These are phyloP conservation scores for Chromobotia macracanthus DNA, from an alignment of 2,797 vertebrate species.

Conservation along the genomic window DNA sequence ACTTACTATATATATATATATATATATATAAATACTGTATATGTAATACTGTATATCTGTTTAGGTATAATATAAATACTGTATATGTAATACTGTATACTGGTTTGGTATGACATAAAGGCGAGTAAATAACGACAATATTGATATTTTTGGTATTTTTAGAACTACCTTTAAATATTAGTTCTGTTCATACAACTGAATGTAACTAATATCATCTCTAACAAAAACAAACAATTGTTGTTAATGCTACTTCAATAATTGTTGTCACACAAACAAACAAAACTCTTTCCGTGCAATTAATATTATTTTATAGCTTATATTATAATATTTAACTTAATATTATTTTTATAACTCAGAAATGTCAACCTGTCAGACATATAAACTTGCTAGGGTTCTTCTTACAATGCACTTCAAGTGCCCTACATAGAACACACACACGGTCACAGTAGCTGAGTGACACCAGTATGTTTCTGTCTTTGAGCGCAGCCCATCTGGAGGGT, in stretches of 20 bases:
- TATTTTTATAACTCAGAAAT: no score
- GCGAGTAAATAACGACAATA: no score
- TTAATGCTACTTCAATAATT: no score
- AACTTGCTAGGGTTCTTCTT: slow-evolving; percentile 5
- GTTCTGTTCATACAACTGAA: not conserved
- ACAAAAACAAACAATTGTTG: not conserved
- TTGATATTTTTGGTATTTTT: no score
- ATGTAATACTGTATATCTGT: no score
- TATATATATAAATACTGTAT: no score
- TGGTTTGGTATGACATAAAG: no score
- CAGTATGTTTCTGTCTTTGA: slow-evolving; percentile 56
- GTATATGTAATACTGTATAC: no score
- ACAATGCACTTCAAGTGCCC: not conserved
- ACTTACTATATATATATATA: no score
- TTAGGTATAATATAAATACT: no score
- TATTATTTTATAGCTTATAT: not conserved
- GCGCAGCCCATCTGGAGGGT: slow-evolving; percentile 76
- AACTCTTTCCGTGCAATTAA: not conserved
- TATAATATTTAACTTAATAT: no score
- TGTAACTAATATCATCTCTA: not conserved
- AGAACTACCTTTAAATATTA: not conserved
- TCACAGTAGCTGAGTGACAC: slow-evolving; percentile 51
- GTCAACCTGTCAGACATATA: slow-evolving; percentile 1
- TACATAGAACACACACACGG: slow-evolving; percentile 31
- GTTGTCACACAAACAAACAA: not conserved